Evolutionary conservation across 1,140 invertebrate genomes (phyloP).

Genomic region (Drosophila jambulina): DNA sequence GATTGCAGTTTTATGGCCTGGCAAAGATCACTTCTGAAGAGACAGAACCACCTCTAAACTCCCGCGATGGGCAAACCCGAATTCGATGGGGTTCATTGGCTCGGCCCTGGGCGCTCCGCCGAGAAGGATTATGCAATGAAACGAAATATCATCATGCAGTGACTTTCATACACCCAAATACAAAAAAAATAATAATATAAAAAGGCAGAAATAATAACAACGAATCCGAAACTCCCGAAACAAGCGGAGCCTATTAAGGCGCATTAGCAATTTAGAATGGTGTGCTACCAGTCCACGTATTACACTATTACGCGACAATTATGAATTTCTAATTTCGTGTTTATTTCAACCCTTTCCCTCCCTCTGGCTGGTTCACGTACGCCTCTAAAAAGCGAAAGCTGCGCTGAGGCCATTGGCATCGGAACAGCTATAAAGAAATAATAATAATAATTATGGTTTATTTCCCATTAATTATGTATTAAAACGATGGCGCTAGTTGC

Average conservation of each 20-base stretch:
- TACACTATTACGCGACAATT: conserved; percentile 72
- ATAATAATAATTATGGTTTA: conserved; percentile 37
- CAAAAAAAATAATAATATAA: conserved; percentile 4
- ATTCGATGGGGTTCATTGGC: conserved; percentile 75
- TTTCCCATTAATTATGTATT: conserved; percentile 59
- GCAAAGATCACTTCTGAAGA: conserved; percentile 29
- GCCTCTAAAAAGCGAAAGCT: conserved; percentile 74
- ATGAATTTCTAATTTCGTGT: conserved; percentile 79
- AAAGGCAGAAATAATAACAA: conserved; percentile 8
- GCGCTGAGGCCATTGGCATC: conserved; percentile 63
- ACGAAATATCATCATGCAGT: conserved; percentile 74
- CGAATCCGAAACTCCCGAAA: conserved; percentile 38
- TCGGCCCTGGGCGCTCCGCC: conserved; percentile 22
- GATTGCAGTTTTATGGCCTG: conserved; percentile 76
- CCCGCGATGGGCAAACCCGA: conserved; percentile 11
- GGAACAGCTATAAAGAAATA: conserved; percentile 39
- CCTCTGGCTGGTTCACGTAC: conserved; percentile 61
- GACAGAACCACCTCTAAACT: conserved; percentile 2
- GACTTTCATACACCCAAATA: conserved; percentile 53
- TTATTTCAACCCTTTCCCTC: conserved; percentile 19
- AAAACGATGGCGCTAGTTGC: conserved; percentile 27
- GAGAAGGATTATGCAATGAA: conserved; percentile 76
- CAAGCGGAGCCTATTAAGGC: conserved; percentile 70
- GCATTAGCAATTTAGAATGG: conserved; percentile 79
- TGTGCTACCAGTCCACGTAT: conserved; percentile 59